These are phyloP conservation scores for Eutolmus rufibarbis DNA, from an alignment of 2,888 invertebrate genomes.

Conservation along the genomic window DNA sequence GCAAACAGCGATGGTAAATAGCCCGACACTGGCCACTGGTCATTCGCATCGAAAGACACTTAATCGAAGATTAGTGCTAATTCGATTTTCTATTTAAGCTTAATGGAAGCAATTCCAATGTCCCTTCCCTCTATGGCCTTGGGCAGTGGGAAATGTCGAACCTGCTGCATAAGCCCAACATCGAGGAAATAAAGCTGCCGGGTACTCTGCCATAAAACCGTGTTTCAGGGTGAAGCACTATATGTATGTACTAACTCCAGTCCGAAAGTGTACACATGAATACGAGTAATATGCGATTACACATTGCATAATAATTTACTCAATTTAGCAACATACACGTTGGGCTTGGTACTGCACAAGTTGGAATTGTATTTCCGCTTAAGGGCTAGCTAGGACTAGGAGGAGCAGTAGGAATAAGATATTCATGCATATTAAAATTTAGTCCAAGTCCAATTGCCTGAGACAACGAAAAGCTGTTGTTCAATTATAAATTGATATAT, in stretches of 20 bases:
- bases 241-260: background rate
- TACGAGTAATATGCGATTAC: background rate
- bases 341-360: background rate
- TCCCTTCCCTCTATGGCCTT: background rate
- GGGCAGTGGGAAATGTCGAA: background rate
- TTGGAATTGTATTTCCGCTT: too few species aligned
- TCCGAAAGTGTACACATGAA: background rate
- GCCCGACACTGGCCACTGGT: background rate
- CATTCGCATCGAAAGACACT: background rate
- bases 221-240: background rate
- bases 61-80: constrained; percentile 12
- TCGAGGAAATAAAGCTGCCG: background rate
- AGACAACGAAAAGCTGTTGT: too few species aligned
- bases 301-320: background rate
- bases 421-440: too few species aligned
- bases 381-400: background rate
- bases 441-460: too few species aligned
- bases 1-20: background rate
- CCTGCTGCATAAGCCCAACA: background rate
- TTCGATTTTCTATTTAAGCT: constrained; percentile 26
- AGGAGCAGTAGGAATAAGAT: background rate
- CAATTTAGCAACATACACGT: background rate
- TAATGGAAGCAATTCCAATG: constrained; percentile 14
- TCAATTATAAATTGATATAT: too few species aligned
- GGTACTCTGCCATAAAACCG: background rate